Evolutionary conservation across 30 jellyfish, hydroid and myxozoan species (phyloP).

Genomic region (Aurelia sp.): DNA sequence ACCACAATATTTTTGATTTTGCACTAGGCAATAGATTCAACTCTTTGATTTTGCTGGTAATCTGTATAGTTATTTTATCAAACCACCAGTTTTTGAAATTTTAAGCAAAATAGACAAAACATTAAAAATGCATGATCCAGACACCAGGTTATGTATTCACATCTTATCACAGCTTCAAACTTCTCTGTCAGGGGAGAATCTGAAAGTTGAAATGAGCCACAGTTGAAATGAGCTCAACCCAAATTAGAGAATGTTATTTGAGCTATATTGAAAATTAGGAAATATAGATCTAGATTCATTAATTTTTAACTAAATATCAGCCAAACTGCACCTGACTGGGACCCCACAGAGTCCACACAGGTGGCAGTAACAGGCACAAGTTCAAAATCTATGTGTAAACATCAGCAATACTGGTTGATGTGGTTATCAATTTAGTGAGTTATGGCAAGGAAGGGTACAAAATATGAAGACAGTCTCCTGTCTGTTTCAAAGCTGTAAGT

Average conservation of each 20-base stretch:
- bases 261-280: not conserved
- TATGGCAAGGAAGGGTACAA: conserved; percentile 30
- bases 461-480: conserved; percentile 42
- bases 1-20: no score
- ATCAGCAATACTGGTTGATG: no score
- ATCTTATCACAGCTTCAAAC: not conserved
- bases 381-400: no score
- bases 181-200: no score
- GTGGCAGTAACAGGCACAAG: conserved; percentile 2
- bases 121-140: conserved; percentile 12
- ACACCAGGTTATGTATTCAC: conserved; percentile 5
- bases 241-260: no score
- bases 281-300: not conserved
- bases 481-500: conserved; percentile 60
- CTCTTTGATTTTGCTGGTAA: no score
- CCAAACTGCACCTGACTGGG: not conserved
- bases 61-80: not conserved
- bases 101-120: not conserved
- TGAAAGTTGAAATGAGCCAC: no score
- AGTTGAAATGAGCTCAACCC: no score
- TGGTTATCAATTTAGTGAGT: no score
- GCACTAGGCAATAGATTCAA: no score
- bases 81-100: conserved; percentile 17
- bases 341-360: conserved; percentile 5
- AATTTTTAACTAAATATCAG: conserved; percentile 2